Evolutionary conservation across 2,888 invertebrate genomes (phyloP).

Genomic region (Trichogramma dendrolimi): DNA sequence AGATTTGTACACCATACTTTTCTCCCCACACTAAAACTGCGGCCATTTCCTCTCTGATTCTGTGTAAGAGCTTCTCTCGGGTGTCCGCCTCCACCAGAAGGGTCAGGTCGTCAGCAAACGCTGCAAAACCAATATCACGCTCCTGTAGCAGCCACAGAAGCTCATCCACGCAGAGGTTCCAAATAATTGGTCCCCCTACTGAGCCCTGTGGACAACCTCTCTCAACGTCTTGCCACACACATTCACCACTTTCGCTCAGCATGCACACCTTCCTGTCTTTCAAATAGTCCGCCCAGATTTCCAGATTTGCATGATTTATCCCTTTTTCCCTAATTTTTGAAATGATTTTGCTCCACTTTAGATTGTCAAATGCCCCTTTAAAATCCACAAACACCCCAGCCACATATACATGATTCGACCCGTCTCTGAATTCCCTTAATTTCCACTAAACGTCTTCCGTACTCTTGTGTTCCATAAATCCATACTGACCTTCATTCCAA

Average conservation of each 20-base stretch:
- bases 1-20: conserved; percentile 13
- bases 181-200: conserved; percentile 9
- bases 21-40: too few species aligned
- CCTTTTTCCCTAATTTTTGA: neutral
- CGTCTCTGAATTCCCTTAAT: too few species aligned
- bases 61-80: neutral
- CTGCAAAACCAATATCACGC: neutral
- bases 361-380: conserved; percentile 8
- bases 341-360: conserved; percentile 14
- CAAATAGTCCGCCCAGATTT: conserved; percentile 8
- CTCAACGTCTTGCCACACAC: too few species aligned
- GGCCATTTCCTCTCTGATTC: too few species aligned
- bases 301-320: conserved; percentile 1
- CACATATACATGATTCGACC: too few species aligned
- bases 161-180: conserved; percentile 14
- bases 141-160: neutral
- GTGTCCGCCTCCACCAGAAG: conserved; percentile 8
- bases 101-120: conserved; percentile 18
- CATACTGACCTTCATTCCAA: conserved; percentile 9
- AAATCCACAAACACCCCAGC: too few species aligned
- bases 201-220: too few species aligned
- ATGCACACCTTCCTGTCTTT: conserved; percentile 6
- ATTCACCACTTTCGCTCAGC: too few species aligned
- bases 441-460: too few species aligned
- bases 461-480: too few species aligned